Evolutionary conservation across 2,113 vertebrate genomes (phyloP), one percentile per base, ranked within the genome.

Genomic region (Dicaeum eximium): DNA sequence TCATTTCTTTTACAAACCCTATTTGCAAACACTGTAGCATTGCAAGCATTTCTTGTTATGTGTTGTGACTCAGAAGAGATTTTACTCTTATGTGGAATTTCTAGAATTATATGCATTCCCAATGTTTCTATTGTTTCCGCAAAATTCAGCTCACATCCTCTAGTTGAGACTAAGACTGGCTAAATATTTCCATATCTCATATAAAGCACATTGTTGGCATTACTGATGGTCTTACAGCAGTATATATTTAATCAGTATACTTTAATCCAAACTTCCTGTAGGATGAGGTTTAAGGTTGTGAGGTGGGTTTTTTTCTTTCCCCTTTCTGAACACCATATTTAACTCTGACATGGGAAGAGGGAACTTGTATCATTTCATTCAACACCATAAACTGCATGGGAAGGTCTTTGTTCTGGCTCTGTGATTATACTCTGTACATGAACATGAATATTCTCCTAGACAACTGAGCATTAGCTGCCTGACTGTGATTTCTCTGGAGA

Each of bases 401-500:
- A 88, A 92, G 23, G 21, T 73, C 58, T 90, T 92, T 86, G 16
- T 88, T 92, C 44, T 94, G 57, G 8, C 44, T 82, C 50, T 92
- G 40, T 77, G 42, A 77, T 47, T 90, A 70, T 54, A 38, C 42
- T 75, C 31, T 69, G 28, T 57, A 88, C 28, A 65, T 72, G 53
- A 87, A 31, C 61, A 69, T 90, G 74, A 80, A 82, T 82, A 95
- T 72, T 94, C 62, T 90, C 85, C 58, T 57, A 94, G 31, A 50
- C 70, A 90, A 48, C 53, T 57, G 58, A 75, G 54, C 75, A 88
- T 73, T 94, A 90, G 45, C 66, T 90, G 53, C 42, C 67, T 88
- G 45, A 30, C 75, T 78, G 65, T 70, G 67, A 92, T 93, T 90
- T 88, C 91, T 92, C 85, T 90, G 45, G 71, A 92, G 82, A 86